Conservation (phyloP, 2,888 invertebrate species). For the Parascotia fuliginaria region DNA sequence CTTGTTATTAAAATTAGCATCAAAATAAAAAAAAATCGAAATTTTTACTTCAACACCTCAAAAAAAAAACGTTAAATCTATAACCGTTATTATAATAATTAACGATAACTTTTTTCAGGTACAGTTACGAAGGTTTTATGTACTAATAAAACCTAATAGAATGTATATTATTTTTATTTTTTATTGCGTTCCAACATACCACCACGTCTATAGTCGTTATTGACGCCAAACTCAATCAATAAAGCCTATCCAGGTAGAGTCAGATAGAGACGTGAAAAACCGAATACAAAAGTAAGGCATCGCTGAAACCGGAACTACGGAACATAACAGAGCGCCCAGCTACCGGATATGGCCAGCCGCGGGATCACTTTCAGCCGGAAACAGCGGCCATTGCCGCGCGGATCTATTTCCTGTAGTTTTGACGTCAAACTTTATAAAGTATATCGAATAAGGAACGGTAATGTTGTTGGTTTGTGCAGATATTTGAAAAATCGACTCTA, state of each 20-base stretch:
- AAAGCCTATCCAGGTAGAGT: constrained; percentile 23
- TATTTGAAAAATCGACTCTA: not conserved
- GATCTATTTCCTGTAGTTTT: constrained; percentile 65
- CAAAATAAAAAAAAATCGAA: too few relatives aligned
- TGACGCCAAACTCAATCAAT: constrained; percentile 17
- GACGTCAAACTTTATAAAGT: constrained; percentile 56
- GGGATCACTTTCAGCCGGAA: constrained; percentile 65
- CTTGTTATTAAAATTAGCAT: too few relatives aligned
- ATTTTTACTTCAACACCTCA: too few relatives aligned
- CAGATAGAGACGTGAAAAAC: constrained; percentile 23
- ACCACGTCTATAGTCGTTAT: too few relatives aligned
- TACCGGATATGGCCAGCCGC: constrained; percentile 54
- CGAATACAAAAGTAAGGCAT: constrained; percentile 30
- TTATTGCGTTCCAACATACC: too few relatives aligned
- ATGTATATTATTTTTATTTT: too few relatives aligned
- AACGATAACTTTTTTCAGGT: too few relatives aligned
- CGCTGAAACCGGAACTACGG: constrained; percentile 45
- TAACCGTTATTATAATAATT: too few relatives aligned
- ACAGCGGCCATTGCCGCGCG: constrained; percentile 56
- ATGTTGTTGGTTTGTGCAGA: constrained; percentile 14
- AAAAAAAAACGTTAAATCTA: too few relatives aligned
- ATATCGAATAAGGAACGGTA: constrained; percentile 43
- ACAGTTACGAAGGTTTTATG: too few relatives aligned
- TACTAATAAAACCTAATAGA: too few relatives aligned
- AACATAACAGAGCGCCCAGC: constrained; percentile 54